Evolutionary conservation across 2,888 invertebrate genomes (phyloP), one percentile per base, ranked within the genome.

Genomic region (Rhynchonema sp.): DNA sequence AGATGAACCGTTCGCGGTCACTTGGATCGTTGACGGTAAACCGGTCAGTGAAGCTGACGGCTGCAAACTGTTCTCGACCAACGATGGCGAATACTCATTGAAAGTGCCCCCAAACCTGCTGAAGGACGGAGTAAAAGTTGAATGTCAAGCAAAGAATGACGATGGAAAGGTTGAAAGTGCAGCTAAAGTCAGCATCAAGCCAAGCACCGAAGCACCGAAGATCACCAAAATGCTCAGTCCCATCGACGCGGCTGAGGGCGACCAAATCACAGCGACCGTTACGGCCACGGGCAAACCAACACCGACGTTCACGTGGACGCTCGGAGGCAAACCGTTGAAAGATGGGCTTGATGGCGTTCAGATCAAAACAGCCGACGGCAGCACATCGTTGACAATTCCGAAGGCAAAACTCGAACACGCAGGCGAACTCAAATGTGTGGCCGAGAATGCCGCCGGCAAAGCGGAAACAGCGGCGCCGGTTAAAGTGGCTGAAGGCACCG

Each of bases 161-260:
- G 75, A 74, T 26, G 79, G 78, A 46, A 73, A 74, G 61, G 76
- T 73, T 53, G 71, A 84, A 67, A 85, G 84, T 67, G 82, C 81
- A 63, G 87, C 87, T 38, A 17, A 38, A 6, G 9, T 38, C 38
- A 38, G 9, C 6, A 17, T 38, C 6, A 38, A 6, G 17, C 38
- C 38, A 17, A 38, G 9, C 17, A 38, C 38, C 6, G 38, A 38
- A 17, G n/a, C n/a, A n/a, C n/a, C n/a, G n/a, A n/a, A n/a, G n/a
- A n/a, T n/a, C n/a, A n/a, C n/a, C n/a, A n/a, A n/a, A n/a, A n/a
- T n/a, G n/a, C n/a, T n/a, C n/a, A n/a, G n/a, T n/a, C n/a, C n/a
- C n/a, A n/a, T n/a, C n/a, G n/a, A n/a, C n/a, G n/a, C n/a, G n/a
- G n/a, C n/a, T n/a, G n/a, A n/a, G n/a, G n/a, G n/a, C n/a, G n/a